Conservation (phyloP, 2,888 invertebrate genomes). For the Vanessa cardui region DNA sequence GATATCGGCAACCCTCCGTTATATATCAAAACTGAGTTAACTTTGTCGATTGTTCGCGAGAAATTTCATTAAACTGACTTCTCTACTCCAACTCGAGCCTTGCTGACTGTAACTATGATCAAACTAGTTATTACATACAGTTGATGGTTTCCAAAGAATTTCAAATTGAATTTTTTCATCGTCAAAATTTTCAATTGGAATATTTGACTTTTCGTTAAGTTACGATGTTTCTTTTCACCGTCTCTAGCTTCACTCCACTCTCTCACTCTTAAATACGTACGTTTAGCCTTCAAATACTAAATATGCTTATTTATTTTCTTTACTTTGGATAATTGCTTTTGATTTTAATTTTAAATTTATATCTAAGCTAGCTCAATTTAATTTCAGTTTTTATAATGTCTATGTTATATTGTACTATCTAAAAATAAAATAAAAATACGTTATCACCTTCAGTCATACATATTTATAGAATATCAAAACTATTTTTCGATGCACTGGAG, state of each 20-base stretch:
- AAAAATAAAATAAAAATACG: neutral
- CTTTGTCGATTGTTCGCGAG: conserved; percentile 51
- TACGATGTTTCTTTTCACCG: neutral
- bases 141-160: conserved; percentile 17
- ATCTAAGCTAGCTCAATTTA: too few relatives aligned
- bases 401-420: too few relatives aligned
- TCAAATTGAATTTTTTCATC: neutral
- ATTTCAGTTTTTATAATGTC: too few relatives aligned
- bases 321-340: too few relatives aligned
- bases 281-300: too few relatives aligned
- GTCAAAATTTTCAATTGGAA: neutral
- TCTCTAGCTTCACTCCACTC: too few relatives aligned
- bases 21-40: conserved; percentile 46
- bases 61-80: conserved; percentile 55
- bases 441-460: conserved; percentile 1
- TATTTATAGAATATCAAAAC: conserved; percentile 12
- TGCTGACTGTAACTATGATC: conserved; percentile 41
- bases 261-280: too few relatives aligned
- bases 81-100: conserved; percentile 40
- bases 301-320: too few relatives aligned
- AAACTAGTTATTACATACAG: conserved; percentile 37
- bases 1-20: conserved; percentile 42
- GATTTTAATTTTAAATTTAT: too few relatives aligned
- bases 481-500: conserved; percentile 10
- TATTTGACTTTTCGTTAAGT: neutral